Base-by-base conservation (phyloP, 92 coral and sea anemone genomes). In the Micromussa lordhowensis region DNA sequence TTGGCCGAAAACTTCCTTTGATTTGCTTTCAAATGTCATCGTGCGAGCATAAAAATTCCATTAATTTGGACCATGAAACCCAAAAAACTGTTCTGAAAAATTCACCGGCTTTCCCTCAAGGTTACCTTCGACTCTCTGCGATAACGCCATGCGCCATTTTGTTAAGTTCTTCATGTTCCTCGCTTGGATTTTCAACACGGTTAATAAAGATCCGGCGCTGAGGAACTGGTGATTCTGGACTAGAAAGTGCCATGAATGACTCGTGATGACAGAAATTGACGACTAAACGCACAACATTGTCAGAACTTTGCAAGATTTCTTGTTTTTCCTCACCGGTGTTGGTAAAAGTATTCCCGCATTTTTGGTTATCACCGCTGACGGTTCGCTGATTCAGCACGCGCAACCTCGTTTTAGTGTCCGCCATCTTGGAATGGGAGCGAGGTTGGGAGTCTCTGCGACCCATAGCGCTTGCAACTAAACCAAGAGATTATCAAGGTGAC, bases 81-180 rank as follows among this genome's bases (percentile, higher is more conserved):
- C 24, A 22, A 81, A 16, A 2, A 44, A 72, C 30, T 59, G 8
- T 29, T 34, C 9, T 53, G 14, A 15, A 32, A 30, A 32, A 1
- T 73, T 73, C 78, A 36, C 22, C 30, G 18, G 54, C 12, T 24
- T 14, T 79, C 68, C 21, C 13, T 9, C 15, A 51, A 29, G 31
- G 18, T 26, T 71, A 95, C 98, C 96, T 95, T 58, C 90, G 82
- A 48, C 91, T 90, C 68, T 95, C 98, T 4, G 93, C 98, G 19
- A 95, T 90, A 4, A 94, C 98, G 32, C 93, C 99, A 36, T 98
- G 99, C 89, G 98, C 98, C 99, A 98, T 98, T 71, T 98, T 98
- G 94, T 98, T 91, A 81, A 98, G 91, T 58, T 98, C 99, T 82
- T 98, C 99, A 18, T 96, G 96, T 83, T 98, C 99, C 73, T 98